Percentiles rank a stretch among this genome's conserved stretches.
These are phyloP conservation scores for Platyrinchus mystaceus DNA, from an alignment of 2,797 vertebrate genomes.

Conservation along the genomic window DNA sequence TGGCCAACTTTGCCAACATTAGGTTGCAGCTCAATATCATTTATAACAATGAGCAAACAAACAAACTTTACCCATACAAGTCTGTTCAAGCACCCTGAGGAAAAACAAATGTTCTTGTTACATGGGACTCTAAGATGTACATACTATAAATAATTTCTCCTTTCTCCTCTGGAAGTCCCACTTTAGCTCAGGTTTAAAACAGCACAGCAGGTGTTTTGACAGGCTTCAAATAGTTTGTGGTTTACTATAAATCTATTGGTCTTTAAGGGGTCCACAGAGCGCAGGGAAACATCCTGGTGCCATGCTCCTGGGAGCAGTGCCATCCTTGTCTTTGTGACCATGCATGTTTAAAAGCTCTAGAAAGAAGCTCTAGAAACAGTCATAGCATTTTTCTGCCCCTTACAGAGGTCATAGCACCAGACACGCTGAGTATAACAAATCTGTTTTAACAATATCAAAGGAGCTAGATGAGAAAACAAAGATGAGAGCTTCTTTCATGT, in stretches of 20 bases:
- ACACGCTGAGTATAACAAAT: not conserved
- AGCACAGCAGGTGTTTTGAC: not conserved
- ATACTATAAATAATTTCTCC: not conserved
- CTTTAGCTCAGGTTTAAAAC: not conserved
- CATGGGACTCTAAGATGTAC: not conserved
- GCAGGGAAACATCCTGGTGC: not conserved
- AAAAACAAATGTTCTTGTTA: not conserved
- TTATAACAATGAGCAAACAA: not conserved
- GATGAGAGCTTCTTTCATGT: not conserved
- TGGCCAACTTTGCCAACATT: not conserved
- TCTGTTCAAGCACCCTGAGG: not conserved
- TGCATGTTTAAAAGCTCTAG: not conserved
- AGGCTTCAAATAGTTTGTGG: not conserved
- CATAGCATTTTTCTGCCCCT: not conserved
- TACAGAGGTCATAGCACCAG: not conserved
- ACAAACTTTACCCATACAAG: not conserved
- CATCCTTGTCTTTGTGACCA: not conserved
- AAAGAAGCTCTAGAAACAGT: rapidly evolving
- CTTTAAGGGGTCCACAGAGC: not conserved
- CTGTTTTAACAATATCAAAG: not conserved
- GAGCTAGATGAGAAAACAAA: not conserved
- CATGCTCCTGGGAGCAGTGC: not conserved
- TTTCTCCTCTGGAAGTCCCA: not conserved
- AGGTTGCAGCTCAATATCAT: not conserved
- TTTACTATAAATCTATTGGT: not conserved